phyloP scores from a whole-genome alignment of 92 coral and sea anemone genomes.

The Hydrozoanthus gracilis region DNA sequence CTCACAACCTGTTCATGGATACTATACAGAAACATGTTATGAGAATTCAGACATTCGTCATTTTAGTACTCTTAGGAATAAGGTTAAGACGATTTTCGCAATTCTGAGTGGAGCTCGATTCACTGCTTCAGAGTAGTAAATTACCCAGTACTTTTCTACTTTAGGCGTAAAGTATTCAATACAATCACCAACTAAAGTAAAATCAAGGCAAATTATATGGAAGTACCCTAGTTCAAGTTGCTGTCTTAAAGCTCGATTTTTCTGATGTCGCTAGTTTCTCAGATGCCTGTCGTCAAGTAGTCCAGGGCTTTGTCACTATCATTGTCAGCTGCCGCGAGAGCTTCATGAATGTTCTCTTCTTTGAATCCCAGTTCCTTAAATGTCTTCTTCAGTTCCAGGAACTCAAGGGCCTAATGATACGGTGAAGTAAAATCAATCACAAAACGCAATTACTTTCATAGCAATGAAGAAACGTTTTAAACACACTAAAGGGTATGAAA shows the following conservation, averaged over 20 bases:
- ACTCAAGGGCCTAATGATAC: conserved; percentile 77
- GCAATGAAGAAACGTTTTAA: neutral
- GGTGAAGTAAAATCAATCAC: neutral
- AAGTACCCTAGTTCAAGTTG: no score
- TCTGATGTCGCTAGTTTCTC: neutral
- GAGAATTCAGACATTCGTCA: no score
- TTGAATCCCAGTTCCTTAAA: conserved; percentile 92
- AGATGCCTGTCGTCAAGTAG: conserved; percentile 61
- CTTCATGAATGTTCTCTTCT: conserved; percentile 83
- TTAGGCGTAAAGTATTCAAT: no score
- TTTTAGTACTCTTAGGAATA: no score
- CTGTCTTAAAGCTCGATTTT: neutral
- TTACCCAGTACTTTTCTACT: no score
- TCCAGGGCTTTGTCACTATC: conserved; percentile 94
- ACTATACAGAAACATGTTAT: no score
- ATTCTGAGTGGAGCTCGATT: no score
- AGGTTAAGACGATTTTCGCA: no score
- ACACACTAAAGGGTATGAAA: neutral
- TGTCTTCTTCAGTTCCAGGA: conserved; percentile 74
- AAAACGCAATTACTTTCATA: neutral
- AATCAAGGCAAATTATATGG: no score
- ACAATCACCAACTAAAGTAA: no score
- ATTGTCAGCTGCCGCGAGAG: conserved; percentile 87
- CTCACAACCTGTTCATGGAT: no score
- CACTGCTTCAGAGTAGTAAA: no score